Conservation (phyloP, 1,140 invertebrate species). For the Zophobas atratus region DNA sequence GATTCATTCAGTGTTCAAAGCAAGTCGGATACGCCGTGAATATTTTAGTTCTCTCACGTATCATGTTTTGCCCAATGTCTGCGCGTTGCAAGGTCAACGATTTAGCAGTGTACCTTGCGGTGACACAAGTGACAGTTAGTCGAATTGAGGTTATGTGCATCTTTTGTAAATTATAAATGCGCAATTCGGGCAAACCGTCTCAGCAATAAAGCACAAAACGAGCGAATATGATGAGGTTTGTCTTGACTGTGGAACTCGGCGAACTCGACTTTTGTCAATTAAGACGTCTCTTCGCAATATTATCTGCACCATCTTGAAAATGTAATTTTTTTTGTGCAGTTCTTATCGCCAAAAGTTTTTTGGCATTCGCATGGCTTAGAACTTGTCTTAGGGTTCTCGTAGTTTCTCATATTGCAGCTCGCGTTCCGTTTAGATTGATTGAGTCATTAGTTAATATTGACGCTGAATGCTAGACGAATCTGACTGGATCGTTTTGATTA, state of each 20-base stretch:
- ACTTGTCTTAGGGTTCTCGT: conserved; percentile 17
- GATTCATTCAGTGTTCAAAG: no score
- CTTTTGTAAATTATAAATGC: no score
- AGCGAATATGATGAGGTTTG: neutral
- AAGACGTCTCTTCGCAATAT: conserved; percentile 12
- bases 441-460: conserved; percentile 24
- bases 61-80: no score
- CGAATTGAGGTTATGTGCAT: no score
- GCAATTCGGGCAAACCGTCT: no score
- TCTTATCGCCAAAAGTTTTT: conserved; percentile 21
- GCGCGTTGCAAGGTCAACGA: no score
- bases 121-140: no score
- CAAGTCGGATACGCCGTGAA: no score
- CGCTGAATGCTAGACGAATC: conserved; percentile 27
- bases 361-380: conserved; percentile 23
- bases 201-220: no score
- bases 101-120: no score
- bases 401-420: conserved; percentile 30
- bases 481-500: conserved; percentile 37
- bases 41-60: no score
- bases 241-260: conserved; percentile 9
- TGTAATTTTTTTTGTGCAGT: conserved; percentile 26
- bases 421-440: conserved; percentile 13
- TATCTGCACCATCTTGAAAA: conserved; percentile 35
- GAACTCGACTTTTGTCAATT: neutral